Conservation (phyloP, 2,797 vertebrate genomes). For the Kryptolebias ocellatus region DNA sequence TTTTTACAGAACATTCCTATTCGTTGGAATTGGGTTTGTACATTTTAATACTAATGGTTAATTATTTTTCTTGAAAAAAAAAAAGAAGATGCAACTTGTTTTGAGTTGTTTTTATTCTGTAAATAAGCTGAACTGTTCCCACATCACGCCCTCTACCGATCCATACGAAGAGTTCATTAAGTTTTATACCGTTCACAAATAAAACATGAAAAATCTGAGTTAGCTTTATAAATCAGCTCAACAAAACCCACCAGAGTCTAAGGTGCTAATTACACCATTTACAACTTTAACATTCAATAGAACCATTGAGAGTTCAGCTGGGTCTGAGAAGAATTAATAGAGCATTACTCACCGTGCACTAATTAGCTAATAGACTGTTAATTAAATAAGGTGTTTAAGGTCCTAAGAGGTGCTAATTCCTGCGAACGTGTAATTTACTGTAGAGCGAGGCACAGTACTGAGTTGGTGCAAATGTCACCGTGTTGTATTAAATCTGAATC, state of each 20-base stretch:
- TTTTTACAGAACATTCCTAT: no score
- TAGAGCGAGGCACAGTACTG: background rate
- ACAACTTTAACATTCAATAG: conserved; percentile 73
- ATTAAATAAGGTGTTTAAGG: conserved; percentile 83
- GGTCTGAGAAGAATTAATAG: conserved; percentile 81
- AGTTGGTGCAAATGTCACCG: conserved; percentile 39
- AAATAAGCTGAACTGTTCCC: no score
- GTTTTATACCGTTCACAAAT: no score
- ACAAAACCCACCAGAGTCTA: conserved; percentile 40
- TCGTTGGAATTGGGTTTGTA: no score
- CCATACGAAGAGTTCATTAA: no score
- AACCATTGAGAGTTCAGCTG: conserved; percentile 73
- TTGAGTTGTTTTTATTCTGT: no score
- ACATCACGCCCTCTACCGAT: no score
- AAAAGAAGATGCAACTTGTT: no score
- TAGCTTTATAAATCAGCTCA: conserved; percentile 47
- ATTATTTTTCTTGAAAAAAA: no score
- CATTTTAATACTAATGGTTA: no score
- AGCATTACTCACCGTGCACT: conserved; percentile 82
- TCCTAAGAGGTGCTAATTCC: conserved; percentile 74
- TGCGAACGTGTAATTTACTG: conserved; percentile 50
- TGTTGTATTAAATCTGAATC: conserved; percentile 29
- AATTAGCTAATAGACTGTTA: conserved; percentile 85
- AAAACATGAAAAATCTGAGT: conserved; percentile 5
- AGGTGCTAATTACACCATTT: conserved; percentile 73